phyloP scores from a whole-genome alignment of 2,888 invertebrate species.

The Alentia gelatinosa region DNA sequence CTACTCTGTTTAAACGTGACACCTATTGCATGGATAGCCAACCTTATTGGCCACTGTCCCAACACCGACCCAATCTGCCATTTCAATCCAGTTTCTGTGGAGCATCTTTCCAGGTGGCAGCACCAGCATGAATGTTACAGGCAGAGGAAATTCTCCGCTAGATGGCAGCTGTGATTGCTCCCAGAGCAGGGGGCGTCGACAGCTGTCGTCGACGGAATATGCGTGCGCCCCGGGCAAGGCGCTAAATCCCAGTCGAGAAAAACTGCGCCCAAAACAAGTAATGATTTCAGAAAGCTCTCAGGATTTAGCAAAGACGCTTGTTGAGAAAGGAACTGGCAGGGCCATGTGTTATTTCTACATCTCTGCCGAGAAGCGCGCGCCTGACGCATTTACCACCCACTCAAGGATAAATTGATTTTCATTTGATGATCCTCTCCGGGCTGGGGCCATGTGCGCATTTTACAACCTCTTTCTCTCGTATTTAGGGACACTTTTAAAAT shows the following conservation, averaged over 20 bases:
- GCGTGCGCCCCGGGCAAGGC: not conserved
- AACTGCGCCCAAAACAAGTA: not conserved
- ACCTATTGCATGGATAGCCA: no score
- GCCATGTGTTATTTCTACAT: not conserved
- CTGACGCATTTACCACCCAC: not conserved
- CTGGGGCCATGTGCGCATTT: not conserved
- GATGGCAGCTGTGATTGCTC: not conserved
- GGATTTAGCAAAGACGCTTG: slow-evolving; percentile 40
- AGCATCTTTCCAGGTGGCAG: not conserved
- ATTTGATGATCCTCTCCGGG: not conserved
- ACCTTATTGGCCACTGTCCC: no score
- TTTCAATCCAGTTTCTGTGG: no score
- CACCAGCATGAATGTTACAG: not conserved
- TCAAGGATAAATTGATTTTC: slow-evolving; percentile 1
- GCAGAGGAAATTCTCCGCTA: not conserved
- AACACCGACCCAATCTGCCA: no score
- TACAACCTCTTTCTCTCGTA: not conserved
- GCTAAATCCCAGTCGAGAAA: not conserved
- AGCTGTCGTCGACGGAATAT: not conserved
- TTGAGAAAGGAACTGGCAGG: not conserved
- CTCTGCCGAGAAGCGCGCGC: not conserved
- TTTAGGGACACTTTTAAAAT: not conserved
- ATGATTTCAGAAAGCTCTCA: slow-evolving; percentile 34
- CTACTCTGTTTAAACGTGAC: no score
- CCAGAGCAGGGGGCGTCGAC: not conserved